Evolutionary conservation across 2,888 invertebrate species (phyloP).

Genomic region (Macrophya alboannulata): DNA sequence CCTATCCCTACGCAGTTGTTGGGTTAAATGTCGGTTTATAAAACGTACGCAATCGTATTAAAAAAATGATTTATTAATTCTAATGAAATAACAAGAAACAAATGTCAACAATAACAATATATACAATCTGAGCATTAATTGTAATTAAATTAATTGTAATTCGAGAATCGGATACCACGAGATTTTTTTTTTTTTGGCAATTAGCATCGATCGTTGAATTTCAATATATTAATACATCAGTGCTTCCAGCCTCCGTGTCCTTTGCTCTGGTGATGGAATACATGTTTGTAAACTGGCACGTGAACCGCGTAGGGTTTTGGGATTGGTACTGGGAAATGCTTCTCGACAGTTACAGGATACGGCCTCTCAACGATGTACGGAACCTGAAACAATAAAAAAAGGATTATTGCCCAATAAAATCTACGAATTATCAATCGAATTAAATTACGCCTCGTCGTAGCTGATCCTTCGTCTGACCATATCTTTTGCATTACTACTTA

Average conservation of each 20-base stretch:
- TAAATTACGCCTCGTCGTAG: not conserved
- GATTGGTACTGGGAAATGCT: conserved; percentile 82
- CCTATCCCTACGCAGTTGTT: not conserved
- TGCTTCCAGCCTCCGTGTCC: conserved; percentile 72
- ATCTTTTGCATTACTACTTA: conserved; percentile 32
- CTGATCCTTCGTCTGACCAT: conserved; percentile 37
- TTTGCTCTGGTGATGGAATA: conserved; percentile 77
- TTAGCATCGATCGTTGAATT: conserved; percentile 36
- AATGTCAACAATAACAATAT: conserved; percentile 60
- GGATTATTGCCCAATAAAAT: not conserved
- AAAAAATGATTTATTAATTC: conserved; percentile 49
- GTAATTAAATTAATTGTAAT: conserved; percentile 30
- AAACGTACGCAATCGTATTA: not conserved
- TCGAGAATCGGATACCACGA: conserved; percentile 43
- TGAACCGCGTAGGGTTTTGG: conserved; percentile 83
- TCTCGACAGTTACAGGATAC: conserved; percentile 82
- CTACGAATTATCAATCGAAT: not conserved
- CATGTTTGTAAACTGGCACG: conserved; percentile 82
- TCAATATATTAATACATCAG: conserved; percentile 60
- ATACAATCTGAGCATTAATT: conserved; percentile 63
- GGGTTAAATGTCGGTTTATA: not conserved
- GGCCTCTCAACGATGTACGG: conserved; percentile 84
- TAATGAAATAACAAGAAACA: conserved; percentile 28
- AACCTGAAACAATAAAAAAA: conserved; percentile 69
- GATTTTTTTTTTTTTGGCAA: conserved; percentile 63